Evolutionary conservation across 2,797 vertebrate species (phyloP).

Genomic region (Otolemur crassicaudatus): DNA sequence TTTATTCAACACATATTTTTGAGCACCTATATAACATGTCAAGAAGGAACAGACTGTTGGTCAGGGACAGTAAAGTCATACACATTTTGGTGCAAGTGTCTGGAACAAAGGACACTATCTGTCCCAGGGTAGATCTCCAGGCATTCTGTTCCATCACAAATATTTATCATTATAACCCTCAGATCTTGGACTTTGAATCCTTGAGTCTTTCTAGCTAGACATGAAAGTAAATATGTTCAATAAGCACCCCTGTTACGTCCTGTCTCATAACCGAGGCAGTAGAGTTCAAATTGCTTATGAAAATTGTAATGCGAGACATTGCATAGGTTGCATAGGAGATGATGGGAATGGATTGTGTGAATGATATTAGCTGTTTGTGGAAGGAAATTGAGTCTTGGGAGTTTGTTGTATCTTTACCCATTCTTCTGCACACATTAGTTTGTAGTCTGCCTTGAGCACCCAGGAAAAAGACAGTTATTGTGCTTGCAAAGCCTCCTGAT

Average conservation of each 20-base stretch:
- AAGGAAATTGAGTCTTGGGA: background rate
- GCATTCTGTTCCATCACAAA: background rate
- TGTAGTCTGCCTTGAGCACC: background rate
- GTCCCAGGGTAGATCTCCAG: background rate
- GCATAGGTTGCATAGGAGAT: background rate
- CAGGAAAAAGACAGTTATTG: conserved; percentile 64
- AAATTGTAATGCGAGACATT: background rate
- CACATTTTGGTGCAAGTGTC: background rate
- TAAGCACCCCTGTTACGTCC: background rate
- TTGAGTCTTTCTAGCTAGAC: background rate
- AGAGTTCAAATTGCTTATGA: background rate
- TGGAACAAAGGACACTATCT: background rate
- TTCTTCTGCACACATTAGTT: background rate
- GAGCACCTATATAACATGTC: background rate
- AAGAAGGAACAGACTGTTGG: background rate
- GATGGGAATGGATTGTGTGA: background rate
- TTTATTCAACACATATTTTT: background rate
- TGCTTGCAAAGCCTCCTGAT: conserved; percentile 62
- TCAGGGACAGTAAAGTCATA: background rate
- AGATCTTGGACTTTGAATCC: background rate
- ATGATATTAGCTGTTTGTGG: background rate
- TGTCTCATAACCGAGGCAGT: background rate
- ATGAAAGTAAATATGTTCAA: background rate
- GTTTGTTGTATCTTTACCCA: background rate
- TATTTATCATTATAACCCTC: background rate